phyloP scores from a whole-genome alignment of 2,888 invertebrate species.

The Parnassius glacialis region DNA sequence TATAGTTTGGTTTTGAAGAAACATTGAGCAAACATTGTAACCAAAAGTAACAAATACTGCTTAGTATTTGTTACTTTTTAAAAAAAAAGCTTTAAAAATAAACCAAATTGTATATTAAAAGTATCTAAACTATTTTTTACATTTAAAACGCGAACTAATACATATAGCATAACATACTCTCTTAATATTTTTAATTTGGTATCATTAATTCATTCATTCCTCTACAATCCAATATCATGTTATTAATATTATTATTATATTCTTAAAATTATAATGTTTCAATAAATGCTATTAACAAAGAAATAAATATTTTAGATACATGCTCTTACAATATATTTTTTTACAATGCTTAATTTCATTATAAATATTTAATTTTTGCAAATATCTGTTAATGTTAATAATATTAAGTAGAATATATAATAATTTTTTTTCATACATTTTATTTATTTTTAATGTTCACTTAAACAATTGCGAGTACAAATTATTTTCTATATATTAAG shows the following conservation, averaged over 20 bases:
- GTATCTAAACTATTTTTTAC: neutral
- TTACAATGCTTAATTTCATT: neutral
- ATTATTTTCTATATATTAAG: neutral
- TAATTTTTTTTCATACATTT: neutral
- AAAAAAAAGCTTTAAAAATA: neutral
- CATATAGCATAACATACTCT: neutral
- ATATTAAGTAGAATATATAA: neutral
- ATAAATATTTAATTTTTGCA: neutral
- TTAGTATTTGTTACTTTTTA: neutral
- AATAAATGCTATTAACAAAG: neutral
- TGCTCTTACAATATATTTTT: neutral
- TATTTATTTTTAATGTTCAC: constrained; percentile 5
- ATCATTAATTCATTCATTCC: constrained; percentile 28
- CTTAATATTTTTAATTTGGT: constrained; percentile 29
- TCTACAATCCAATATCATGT: constrained; percentile 9
- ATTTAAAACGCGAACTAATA: neutral
- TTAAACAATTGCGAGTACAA: constrained; percentile 16
- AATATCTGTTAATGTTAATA: neutral
- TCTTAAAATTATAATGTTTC: neutral
- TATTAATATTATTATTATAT: neutral
- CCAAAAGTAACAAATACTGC: neutral
- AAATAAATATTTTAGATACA: neutral
- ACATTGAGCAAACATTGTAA: constrained; percentile 21
- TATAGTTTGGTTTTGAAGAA: neutral
- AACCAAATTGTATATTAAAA: neutral